Evolutionary conservation across 1,140 invertebrate species (phyloP), one percentile per base, ranked within the genome.

Genomic region (Belonocnema kinseyi): DNA sequence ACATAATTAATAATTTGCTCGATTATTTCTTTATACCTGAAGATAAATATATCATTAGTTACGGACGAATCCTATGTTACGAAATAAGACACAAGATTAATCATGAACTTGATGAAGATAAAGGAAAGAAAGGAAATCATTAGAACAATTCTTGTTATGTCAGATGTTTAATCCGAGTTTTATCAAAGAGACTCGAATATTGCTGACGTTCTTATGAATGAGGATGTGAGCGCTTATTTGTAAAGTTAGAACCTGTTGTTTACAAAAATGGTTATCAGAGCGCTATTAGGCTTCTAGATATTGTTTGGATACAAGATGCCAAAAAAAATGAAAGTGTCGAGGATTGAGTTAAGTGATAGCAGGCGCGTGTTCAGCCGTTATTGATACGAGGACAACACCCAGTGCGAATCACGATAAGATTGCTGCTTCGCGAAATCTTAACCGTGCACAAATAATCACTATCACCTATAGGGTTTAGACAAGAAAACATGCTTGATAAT

Each of bases 371-470:
- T 81, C 74, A 77, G 52, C 71, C 74, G 77, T 77, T 78, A 71
- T 54, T 71, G 3, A 10, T 82, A 82, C 82, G 77, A 78, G 78
- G 33, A 81, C 73, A 83, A 81, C 80, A 77, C 72, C 26, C 53
- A 52, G 19, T 7, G 75, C 66, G 75, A 80, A 82, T 85, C 50
- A 46, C 75, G 83, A 82, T 85, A 84, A 84, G 83, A 83, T 83
- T 79, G 46, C 71, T 73, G 66, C 72, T 74, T 74, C 61, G 53
- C 26, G 54, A 75, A 70, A 75, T 78, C 50, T 50, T 76, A 17
- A 70, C 50, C 61, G n/a, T 26, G 4, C 61, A n/a, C 46, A 33
- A 66, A 66, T 66, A 40, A 46, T 66, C 26, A 56, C 19, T 61
- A 17, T 17, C 50, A 53, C 6, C 19, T 61, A 72, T 50, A 10